These are phyloP conservation scores for Drosophila subpulchrella DNA, from an alignment of 1,140 invertebrate genomes.

Conservation along the genomic window DNA sequence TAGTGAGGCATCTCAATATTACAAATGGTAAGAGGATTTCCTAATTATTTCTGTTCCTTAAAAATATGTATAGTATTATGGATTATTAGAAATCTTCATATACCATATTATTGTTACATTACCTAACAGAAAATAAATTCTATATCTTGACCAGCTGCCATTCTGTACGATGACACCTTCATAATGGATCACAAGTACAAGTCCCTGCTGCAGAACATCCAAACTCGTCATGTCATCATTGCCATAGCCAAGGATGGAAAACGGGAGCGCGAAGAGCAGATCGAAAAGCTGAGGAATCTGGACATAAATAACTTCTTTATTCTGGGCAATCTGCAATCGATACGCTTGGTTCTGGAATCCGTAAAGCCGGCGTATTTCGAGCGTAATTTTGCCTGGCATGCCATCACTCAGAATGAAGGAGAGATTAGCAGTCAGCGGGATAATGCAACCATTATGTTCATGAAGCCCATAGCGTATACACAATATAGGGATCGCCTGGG, in stretches of 20 bases:
- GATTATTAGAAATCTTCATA: neutral
- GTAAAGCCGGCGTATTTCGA: constrained; percentile 83
- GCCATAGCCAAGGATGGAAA: constrained; percentile 86
- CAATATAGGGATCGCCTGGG: constrained; percentile 87
- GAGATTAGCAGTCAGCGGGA: constrained; percentile 88
- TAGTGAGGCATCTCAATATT: constrained; percentile 92
- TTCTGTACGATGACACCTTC: constrained; percentile 94
- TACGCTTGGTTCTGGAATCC: constrained; percentile 88
- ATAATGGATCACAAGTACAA: constrained; percentile 97
- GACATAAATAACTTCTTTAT: constrained; percentile 96
- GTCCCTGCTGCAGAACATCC: constrained; percentile 93
- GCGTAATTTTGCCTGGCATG: constrained; percentile 88
- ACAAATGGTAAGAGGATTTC: constrained; percentile 87
- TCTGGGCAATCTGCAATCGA: constrained; percentile 89
- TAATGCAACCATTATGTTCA: constrained; percentile 89
- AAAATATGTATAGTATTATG: no score
- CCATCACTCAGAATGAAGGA: constrained; percentile 89
- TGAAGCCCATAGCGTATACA: constrained; percentile 88
- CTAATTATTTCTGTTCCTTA: neutral
- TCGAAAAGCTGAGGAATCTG: constrained; percentile 90
- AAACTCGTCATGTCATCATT: constrained; percentile 93
- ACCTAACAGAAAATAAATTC: fast-evolving
- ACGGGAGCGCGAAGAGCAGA: constrained; percentile 87
- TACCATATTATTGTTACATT: neutral
- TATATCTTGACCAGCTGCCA: constrained; percentile 86